phyloP scores from a whole-genome alignment of 2,888 invertebrate species.

The Nephrotoma flavescens region DNA sequence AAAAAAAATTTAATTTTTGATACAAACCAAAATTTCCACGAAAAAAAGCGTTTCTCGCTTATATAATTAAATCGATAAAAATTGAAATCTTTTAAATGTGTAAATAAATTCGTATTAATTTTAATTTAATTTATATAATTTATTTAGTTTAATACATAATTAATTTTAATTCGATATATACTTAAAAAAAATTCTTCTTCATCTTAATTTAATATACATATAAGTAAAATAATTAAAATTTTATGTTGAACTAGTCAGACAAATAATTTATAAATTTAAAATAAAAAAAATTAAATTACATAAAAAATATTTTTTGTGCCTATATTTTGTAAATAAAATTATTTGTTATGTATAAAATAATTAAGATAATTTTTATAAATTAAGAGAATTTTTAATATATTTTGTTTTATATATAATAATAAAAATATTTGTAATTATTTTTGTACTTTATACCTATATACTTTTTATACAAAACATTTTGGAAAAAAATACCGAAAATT shows the following conservation, averaged over 20 bases:
- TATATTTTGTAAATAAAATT: not conserved
- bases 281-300: not conserved
- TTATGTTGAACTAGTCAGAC: not conserved
- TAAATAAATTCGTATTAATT: not conserved
- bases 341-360: not conserved
- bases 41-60: not conserved
- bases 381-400: not conserved
- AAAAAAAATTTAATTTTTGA: not conserved
- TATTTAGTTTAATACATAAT: not conserved
- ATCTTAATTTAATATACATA: not conserved
- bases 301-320: not conserved
- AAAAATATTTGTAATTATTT: constrained; percentile 2
- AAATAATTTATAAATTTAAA: not conserved
- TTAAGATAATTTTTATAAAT: not conserved
- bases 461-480: not conserved
- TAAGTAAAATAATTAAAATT: not conserved
- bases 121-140: not conserved
- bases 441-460: not conserved
- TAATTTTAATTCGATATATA: not conserved
- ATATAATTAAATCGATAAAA: not conserved
- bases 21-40: not conserved
- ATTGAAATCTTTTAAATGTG: not conserved
- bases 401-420: not conserved
- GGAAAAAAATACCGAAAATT: not conserved
- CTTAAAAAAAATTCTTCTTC: not conserved